Percentiles rank a stretch among this genome's conserved stretches.
phyloP scores from a whole-genome alignment of 2,113 vertebrate genomes.

The Nycticryphes semicollaris region DNA sequence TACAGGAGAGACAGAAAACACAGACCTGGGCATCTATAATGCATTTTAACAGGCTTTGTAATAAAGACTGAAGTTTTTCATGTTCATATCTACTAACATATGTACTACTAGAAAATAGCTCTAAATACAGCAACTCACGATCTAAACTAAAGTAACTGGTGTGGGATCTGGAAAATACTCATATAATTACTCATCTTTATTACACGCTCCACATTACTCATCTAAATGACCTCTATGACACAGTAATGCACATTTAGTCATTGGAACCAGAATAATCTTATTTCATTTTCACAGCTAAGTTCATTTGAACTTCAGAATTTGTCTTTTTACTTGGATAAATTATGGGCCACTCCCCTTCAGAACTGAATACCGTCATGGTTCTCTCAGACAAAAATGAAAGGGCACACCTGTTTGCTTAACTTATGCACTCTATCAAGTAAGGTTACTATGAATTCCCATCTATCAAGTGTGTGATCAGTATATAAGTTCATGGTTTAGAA shows the following conservation, averaged over 20 bases:
- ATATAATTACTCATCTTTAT: background rate
- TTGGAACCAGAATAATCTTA: background rate
- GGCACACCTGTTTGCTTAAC: background rate
- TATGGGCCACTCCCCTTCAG: background rate
- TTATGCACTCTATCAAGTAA: background rate
- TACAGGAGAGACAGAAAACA: background rate
- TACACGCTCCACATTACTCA: background rate
- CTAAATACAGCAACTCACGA: background rate
- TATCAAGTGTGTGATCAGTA: background rate
- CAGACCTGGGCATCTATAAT: background rate
- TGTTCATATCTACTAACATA: background rate
- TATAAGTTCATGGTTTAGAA: background rate
- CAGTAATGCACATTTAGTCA: background rate
- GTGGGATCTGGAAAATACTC: background rate
- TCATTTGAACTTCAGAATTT: background rate
- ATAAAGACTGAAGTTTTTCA: background rate
- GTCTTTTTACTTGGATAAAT: background rate
- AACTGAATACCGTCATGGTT: background rate
- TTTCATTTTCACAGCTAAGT: background rate
- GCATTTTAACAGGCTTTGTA: background rate
- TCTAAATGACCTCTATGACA: background rate
- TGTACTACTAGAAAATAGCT: background rate
- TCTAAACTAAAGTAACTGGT: background rate
- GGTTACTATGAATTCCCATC: background rate
- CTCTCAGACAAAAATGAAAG: background rate